Conservation (phyloP, 2,888 invertebrate species). For the Ametastegia equiseti region DNA sequence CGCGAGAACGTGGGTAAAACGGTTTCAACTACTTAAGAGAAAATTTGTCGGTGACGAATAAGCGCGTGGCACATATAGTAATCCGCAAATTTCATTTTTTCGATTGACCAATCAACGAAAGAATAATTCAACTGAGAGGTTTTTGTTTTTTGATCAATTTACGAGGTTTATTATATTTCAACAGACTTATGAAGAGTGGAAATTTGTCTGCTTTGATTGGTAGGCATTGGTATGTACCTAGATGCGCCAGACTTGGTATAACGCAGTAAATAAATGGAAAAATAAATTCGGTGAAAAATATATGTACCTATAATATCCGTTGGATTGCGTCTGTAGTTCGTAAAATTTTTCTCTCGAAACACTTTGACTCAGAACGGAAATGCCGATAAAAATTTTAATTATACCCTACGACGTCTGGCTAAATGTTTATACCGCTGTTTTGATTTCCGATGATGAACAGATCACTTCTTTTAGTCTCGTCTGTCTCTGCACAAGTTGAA, state of each 20-base stretch:
- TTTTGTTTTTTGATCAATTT: neutral
- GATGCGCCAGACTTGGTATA: neutral
- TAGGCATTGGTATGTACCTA: neutral
- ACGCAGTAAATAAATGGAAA: neutral
- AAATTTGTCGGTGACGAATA: neutral
- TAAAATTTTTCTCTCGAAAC: slow-evolving; percentile 1
- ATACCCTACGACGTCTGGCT: neutral
- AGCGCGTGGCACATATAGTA: neutral
- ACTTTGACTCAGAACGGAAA: neutral
- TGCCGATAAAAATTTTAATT: slow-evolving; percentile 14
- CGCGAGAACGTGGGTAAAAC: neutral
- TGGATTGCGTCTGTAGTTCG: neutral
- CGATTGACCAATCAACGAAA: neutral
- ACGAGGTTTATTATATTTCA: neutral
- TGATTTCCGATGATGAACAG: neutral
- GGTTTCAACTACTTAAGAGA: neutral
- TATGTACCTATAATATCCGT: too few species aligned
- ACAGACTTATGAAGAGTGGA: slow-evolving; percentile 2
- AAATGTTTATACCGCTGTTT: neutral
- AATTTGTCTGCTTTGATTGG: neutral
- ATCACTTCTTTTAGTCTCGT: neutral
- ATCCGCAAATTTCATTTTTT: neutral
- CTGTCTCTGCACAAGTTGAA: neutral
- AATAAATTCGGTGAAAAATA: neutral
- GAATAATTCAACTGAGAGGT: neutral